Percentiles rank a stretch among this genome's conserved stretches.
Evolutionary conservation across 2,888 invertebrate genomes (phyloP).

Genomic region (Tipula vernalis): DNA sequence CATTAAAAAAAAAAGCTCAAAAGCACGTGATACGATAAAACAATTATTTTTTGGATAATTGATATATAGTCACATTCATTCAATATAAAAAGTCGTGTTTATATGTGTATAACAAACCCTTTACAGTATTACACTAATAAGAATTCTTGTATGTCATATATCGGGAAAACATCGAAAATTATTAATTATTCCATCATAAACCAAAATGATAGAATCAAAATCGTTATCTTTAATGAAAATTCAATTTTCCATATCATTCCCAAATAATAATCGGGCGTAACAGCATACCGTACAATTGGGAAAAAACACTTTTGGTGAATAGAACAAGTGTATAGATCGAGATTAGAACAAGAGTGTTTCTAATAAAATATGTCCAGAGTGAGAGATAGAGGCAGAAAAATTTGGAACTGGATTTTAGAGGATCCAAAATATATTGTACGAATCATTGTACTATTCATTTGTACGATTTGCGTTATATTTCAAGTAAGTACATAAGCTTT

Average conservation of each 20-base stretch:
- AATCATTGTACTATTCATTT: conserved; percentile 41
- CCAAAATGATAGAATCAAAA: not conserved
- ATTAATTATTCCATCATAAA: not conserved
- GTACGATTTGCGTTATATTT: conserved; percentile 43
- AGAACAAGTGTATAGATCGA: too few species aligned
- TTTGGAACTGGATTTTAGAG: conserved; percentile 24
- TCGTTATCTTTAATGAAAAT: not conserved
- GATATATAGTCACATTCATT: not conserved
- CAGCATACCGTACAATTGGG: not conserved
- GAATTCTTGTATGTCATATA: not conserved
- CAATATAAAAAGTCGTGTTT: not conserved
- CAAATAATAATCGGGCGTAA: not conserved
- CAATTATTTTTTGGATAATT: not conserved
- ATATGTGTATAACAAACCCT: not conserved
- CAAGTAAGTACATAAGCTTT: conserved; percentile 37
- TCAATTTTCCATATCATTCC: not conserved
- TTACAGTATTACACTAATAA: not conserved
- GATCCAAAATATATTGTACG: conserved; percentile 44
- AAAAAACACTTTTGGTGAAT: not conserved
- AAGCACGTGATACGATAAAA: not conserved
- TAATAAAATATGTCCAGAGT: not conserved
- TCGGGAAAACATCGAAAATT: not conserved
- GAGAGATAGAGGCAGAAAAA: not conserved
- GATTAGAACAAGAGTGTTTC: not conserved
- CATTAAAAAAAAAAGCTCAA: not conserved